Base-by-base conservation (phyloP, 2,797 vertebrate genomes). In the Falco peregrinus region DNA sequence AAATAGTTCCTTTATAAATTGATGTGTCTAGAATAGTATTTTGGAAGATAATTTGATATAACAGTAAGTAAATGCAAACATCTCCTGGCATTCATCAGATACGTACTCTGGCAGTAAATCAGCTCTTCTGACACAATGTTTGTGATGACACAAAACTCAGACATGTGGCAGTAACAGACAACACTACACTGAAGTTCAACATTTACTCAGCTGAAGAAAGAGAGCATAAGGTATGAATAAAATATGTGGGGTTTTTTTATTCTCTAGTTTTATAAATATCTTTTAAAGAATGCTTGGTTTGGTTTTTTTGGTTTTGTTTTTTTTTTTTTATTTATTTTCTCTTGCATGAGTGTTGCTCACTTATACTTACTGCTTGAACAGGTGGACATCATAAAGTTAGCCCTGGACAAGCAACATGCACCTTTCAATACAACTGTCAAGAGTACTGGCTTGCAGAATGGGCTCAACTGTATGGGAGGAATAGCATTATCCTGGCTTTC, bases 111-210 rank as follows among this genome's bases (percentile, higher is more conserved):
- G 25, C 70, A 94, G 35, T 57, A 87, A 82, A 84, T 93, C 71
- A 83, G 29, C 39, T 91, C 45, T 91, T 89, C 65, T 90, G 54
- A 68, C 63, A 83, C 39, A 43, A 28, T 47, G 35, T 75, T 95
- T 93, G 60, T 80, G 73, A 84, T 95, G 92, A 70, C 48, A 87
- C 59, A 74, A 59, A 89, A 56, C 61, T 79, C 77, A 80, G 68
- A 89, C 3, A 0, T 57, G 56, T 91, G 68, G 12, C 51, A 63
- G 41, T 78, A 88, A 57, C 65, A 89, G 76, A 69, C 54, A 92
- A 70, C 43, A 75, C 28, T 71, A 26, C 60, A 43, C 11, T 65
- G 70, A 91, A 93, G 43, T 81, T 92, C 68, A 94, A 35, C 78
- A 77, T 87, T 91, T 79, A 64, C 57, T 87, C 33, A 48, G 5